Percentiles rank a stretch among this genome's conserved stretches.
Conservation (phyloP, 2,113 vertebrate genomes). For the Muscicapa adusta region DNA sequence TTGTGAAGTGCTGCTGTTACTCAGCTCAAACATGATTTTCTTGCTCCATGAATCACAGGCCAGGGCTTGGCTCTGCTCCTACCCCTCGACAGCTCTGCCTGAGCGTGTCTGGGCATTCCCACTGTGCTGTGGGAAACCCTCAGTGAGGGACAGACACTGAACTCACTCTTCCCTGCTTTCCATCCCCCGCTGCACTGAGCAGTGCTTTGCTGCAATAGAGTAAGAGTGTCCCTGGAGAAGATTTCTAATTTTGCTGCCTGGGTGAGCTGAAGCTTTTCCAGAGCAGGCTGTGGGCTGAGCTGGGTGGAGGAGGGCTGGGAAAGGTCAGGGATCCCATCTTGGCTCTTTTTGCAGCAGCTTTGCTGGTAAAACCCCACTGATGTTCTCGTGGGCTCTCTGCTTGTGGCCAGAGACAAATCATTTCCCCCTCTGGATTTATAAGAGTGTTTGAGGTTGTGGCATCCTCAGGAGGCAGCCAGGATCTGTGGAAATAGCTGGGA, state of each 20-base stretch:
- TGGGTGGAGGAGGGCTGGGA: constrained; percentile 37
- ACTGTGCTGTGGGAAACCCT: background rate
- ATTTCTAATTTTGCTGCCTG: constrained; percentile 27
- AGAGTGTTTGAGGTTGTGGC: background rate
- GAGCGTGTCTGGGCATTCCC: background rate
- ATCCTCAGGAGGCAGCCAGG: constrained; percentile 1
- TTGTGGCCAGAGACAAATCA: background rate
- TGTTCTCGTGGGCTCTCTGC: background rate
- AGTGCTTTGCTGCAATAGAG: background rate
- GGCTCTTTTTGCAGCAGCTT: background rate
- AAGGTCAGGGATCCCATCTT: constrained; percentile 25
- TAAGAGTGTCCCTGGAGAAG: constrained; percentile 13
- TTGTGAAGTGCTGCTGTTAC: background rate
- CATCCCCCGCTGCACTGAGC: background rate
- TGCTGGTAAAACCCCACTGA: background rate
- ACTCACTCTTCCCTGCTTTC: background rate
- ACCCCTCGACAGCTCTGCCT: background rate
- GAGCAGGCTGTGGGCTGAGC: background rate
- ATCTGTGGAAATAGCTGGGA: constrained; percentile 11
- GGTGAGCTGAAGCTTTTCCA: constrained; percentile 4
- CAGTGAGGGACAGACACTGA: background rate
- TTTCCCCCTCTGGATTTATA: background rate
- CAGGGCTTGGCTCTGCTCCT: background rate
- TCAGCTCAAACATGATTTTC: background rate
- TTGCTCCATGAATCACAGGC: background rate